phyloP scores from a whole-genome alignment of 2,888 invertebrate species.

The Thereva unica region DNA sequence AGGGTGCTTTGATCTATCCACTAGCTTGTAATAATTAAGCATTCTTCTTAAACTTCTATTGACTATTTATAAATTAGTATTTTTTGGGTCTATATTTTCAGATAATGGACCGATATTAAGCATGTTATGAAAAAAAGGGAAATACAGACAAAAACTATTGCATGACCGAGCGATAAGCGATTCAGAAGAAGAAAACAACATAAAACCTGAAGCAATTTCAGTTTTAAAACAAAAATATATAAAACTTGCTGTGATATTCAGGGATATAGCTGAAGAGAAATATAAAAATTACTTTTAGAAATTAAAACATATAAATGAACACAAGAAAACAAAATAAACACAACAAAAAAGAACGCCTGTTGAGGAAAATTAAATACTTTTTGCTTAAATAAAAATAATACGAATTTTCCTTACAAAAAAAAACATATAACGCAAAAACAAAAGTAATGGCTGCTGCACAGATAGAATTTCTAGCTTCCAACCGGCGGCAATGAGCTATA shows the following conservation, averaged over 20 bases:
- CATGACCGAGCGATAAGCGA: too few species aligned
- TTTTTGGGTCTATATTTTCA: too few species aligned
- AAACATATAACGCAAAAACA: too few species aligned
- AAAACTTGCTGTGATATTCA: constrained; percentile 32
- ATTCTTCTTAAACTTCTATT: too few species aligned
- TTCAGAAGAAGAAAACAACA: too few species aligned
- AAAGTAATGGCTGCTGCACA: constrained; percentile 9
- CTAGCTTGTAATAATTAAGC: too few species aligned
- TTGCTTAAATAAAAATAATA: neutral
- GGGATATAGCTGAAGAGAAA: constrained; percentile 23
- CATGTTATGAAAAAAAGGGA: too few species aligned
- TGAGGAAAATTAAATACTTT: neutral
- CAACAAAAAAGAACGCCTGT: neutral
- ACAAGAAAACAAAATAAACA: neutral
- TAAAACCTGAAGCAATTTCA: too few species aligned
- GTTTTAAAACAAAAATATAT: neutral
- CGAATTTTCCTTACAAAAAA: neutral
- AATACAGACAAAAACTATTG: too few species aligned
- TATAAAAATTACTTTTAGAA: constrained; percentile 16
- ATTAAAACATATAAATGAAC: neutral
- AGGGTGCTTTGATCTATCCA: too few species aligned
- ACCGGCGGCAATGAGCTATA: constrained; percentile 37
- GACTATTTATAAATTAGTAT: too few species aligned
- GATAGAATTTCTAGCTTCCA: constrained; percentile 10
- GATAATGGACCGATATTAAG: too few species aligned